Conservation (phyloP, 2,888 invertebrate genomes). For the Thera britannica region DNA sequence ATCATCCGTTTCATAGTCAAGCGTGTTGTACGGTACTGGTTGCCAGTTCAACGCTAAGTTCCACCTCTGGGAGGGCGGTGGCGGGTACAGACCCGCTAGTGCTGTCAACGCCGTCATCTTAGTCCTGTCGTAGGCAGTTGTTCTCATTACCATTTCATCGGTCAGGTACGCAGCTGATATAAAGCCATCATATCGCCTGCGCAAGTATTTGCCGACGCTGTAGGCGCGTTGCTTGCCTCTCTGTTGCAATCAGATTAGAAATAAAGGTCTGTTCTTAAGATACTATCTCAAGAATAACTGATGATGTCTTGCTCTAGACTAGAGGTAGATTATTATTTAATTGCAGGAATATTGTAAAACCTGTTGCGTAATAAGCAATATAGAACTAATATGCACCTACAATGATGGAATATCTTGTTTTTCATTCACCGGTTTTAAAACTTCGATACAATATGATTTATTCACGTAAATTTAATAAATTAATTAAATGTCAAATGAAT, state of each 20-base stretch:
- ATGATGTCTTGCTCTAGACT: no score
- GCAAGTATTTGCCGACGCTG: constrained; percentile 76
- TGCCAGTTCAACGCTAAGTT: constrained; percentile 86
- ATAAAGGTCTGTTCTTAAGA: no score
- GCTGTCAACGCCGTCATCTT: constrained; percentile 89
- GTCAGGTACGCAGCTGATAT: constrained; percentile 76
- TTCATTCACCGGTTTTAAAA: neutral
- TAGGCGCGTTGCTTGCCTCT: constrained; percentile 81
- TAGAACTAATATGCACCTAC: no score
- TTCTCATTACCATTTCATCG: constrained; percentile 80
- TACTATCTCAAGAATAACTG: no score
- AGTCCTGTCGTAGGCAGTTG: constrained; percentile 89
- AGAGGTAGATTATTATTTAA: no score
- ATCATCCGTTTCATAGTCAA: constrained; percentile 65
- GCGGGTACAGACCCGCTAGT: constrained; percentile 88
- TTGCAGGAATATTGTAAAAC: no score
- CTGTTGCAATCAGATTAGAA: constrained; percentile 55
- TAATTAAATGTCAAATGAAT: no score
- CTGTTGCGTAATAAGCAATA: no score
- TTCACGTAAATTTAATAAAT: no score
- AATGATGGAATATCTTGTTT: neutral
- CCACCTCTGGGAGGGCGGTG: constrained; percentile 83
- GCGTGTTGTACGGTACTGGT: constrained; percentile 85
- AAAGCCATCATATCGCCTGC: constrained; percentile 72
- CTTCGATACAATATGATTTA: no score